A percentile compares a stretch with the other conserved stretches of the same genome.
Conservation (phyloP, 1,140 invertebrate species). For the Drosophila repletoides region DNA sequence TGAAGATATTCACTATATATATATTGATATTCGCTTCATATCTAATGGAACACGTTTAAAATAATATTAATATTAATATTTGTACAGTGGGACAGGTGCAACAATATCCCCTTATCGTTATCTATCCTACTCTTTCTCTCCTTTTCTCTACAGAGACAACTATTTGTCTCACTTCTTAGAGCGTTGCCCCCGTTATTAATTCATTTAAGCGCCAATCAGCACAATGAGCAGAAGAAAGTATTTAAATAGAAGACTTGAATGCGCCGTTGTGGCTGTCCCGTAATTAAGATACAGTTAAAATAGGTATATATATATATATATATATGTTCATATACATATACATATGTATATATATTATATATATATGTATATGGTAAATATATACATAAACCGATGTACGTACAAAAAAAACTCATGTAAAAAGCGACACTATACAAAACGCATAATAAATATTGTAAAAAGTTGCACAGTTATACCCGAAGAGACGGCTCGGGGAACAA, state of each 20-base stretch:
- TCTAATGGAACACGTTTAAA: conserved; percentile 35
- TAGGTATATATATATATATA: conserved; percentile 3
- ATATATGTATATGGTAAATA: conserved; percentile 13
- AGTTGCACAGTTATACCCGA: conserved; percentile 16
- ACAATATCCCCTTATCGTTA: background rate
- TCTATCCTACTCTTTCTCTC: background rate
- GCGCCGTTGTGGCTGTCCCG: conserved; percentile 2
- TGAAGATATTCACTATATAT: conserved; percentile 31
- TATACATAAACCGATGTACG: conserved; percentile 46
- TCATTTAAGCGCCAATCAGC: no score
- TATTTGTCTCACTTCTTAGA: conserved; percentile 1
- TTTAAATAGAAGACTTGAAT: background rate
- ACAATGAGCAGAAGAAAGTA: background rate
- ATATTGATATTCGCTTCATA: conserved; percentile 14
- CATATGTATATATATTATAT: background rate
- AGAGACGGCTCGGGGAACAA: background rate
- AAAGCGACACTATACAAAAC: conserved; percentile 33
- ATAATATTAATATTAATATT: conserved; percentile 39
- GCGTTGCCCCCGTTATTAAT: conserved; percentile 3
- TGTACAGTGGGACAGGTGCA: conserved; percentile 50
- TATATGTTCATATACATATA: background rate
- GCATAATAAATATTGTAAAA: conserved; percentile 19
- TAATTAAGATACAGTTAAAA: conserved; percentile 16
- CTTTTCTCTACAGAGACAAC: background rate
- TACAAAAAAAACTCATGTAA: conserved; percentile 6